Base-by-base conservation (phyloP, 2,888 invertebrate species). In the Andrena flavipes region DNA sequence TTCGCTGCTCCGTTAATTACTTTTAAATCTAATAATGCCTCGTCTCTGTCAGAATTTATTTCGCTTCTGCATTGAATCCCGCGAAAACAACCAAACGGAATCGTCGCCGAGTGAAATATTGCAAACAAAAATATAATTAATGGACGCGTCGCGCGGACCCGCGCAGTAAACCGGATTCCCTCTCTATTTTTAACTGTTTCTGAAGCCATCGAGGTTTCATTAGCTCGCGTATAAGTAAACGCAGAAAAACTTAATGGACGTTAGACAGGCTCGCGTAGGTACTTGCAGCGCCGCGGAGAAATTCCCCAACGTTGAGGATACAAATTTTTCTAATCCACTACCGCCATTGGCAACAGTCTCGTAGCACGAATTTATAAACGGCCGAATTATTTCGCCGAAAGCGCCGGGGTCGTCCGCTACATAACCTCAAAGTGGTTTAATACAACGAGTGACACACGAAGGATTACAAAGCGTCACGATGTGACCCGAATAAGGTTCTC, bases 401-500 rank as follows among this genome's bases (percentile, higher is more conserved):
- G 26, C 23, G 7, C 33, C 65, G 26, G 26, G 26, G 26, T 2
- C 65, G 23, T 13, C 63, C 30, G 42, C 20, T 33, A 49, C 56
- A 64, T 68, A 84, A 73, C 73, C 77, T 74, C 60, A 56, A 56
- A 82, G 16, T 42, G 42, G 42, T 42, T 42, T 42, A 42, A 82
- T 70, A 56, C 60, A 51, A 49, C 60, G 49, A 65, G 76, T 78
- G 82, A 76, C 76, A 84, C 70, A 80, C 80, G 83, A 86, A 80
- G 80, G 71, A 76, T 65, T 77, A 79, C 81, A 73, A 63, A 72
- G 70, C 64, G 75, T 80, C 84, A 76, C 85, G 84, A 76, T 71
- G 71, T 76, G 86, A 86, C 84, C 86, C 80, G 81, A 86, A 86
- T 86, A 81, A 86, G 81, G 81, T 71, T 70, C 80, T 30, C 42